Evolutionary conservation across 2,888 invertebrate species (phyloP), one percentile per base, ranked within the genome.

Genomic region (Drosophila rubida): DNA sequence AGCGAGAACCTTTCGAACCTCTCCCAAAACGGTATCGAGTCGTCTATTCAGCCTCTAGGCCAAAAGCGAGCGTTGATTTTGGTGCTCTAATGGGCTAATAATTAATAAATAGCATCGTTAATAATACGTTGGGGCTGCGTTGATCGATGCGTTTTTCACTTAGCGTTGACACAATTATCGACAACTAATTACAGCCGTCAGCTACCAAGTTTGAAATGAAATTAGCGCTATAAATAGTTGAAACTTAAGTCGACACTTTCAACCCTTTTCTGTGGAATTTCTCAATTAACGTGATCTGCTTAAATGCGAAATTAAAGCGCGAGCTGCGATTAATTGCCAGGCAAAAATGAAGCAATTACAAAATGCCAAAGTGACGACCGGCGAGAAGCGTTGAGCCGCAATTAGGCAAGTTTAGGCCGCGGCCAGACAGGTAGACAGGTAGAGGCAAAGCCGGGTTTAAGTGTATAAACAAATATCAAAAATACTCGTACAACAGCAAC

Each of bases 341-440:
- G 13, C 22, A 30, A 41, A 25, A 81, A 84, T 75, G 48, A 70
- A 87, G 84, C 84, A 80, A 84, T 87, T 80, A 84, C 75, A 54
- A 86, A 80, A 80, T 69, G 74, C 63, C 57, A 79, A 69, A 80
- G 44, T 35, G 58, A 27, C 50, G 58, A 27, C 50, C 85, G 82
- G 69, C 67, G 73, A 87, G 63, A 72, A 62, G 78, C 75, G 81
- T 67, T 84, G 72, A 80, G 72, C 68, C 50, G 65, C 78, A 83
- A 69, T 81, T 80, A 55, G 67, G 75, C 70, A 57, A 53, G 53
- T 73, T 69, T 69, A 54, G 68, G 48, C 61, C 39, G 30, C 80
- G 45, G 27, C 19, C n/a, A 4, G 65, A 49, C 61, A 50, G 62
- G 58, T 37, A 58, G 50, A 64, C 63, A 50, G 32, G 46, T 46